Percentiles rank a stretch among this genome's conserved stretches.
Conservation (phyloP, 2,113 vertebrate genomes). For the Malurus elegans region DNA sequence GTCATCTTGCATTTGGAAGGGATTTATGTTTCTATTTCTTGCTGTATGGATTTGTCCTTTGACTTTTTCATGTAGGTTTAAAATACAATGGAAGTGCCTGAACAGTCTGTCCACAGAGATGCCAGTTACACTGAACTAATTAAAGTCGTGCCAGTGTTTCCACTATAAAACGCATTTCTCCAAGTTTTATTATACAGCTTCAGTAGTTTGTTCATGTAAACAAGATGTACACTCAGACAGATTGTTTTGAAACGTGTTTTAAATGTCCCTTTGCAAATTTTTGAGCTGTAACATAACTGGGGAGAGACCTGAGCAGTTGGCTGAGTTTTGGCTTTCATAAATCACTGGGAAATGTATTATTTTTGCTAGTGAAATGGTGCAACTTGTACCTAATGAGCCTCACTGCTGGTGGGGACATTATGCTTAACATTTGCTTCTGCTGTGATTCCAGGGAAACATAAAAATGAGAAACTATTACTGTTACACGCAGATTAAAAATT, state of each 20-base stretch:
- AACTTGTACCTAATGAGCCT: constrained; percentile 13
- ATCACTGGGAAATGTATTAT: not conserved
- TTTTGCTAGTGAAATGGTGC: constrained; percentile 41
- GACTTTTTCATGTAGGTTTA: constrained; percentile 19
- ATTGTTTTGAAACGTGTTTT: not conserved
- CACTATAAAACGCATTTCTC: constrained; percentile 24
- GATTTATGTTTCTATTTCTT: constrained; percentile 47
- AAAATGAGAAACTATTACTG: not conserved
- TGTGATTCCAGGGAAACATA: not conserved
- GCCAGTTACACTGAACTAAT: not conserved
- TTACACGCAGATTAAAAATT: not conserved
- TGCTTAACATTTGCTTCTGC: not conserved
- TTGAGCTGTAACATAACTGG: not conserved
- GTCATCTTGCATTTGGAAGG: not conserved
- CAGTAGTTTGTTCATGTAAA: constrained; percentile 35
- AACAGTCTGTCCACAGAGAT: not conserved
- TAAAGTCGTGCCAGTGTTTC: constrained; percentile 44
- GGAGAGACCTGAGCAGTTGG: not conserved
- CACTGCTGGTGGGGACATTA: not conserved
- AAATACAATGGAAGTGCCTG: constrained; percentile 17
- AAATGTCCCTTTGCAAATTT: not conserved
- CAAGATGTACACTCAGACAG: not conserved
- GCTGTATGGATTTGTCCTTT: constrained; percentile 17
- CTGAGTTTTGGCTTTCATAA: not conserved
- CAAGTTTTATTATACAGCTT: not conserved